These are phyloP conservation scores for Cariama cristata DNA, from an alignment of 2,113 vertebrate genomes.

Conservation along the genomic window DNA sequence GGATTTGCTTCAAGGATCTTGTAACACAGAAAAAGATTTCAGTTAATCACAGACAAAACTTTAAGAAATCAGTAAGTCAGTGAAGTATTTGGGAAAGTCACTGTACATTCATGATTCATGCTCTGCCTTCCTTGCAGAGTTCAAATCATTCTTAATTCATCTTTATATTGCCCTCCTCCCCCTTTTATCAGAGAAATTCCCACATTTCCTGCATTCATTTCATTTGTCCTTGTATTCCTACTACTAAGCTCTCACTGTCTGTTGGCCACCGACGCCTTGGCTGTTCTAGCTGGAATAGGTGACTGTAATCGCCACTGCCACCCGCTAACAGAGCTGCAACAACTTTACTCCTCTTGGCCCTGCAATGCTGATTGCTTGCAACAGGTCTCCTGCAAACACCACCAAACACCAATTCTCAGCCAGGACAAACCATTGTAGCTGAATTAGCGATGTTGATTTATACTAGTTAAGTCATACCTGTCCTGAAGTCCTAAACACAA, in stretches of 20 bases:
- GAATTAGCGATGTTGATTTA: neutral
- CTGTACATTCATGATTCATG: neutral
- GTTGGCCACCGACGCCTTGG: neutral
- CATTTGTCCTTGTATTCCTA: neutral
- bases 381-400: neutral
- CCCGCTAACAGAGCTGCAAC: neutral
- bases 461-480: neutral
- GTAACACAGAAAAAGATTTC: neutral
- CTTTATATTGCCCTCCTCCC: neutral
- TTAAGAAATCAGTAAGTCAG: neutral
- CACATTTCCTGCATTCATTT: neutral
- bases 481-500: neutral
- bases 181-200: neutral
- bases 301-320: neutral
- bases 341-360: neutral
- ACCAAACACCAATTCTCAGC: neutral
- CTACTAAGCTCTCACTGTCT: neutral
- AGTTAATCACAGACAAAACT: neutral
- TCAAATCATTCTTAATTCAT: neutral
- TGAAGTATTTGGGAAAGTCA: neutral
- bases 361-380: neutral
- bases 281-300: neutral
- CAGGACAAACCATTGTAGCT: neutral
- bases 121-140: neutral
- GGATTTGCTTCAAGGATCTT: neutral